Evolutionary conservation across 2,888 invertebrate genomes (phyloP).

Genomic region (Acleris sparsana): DNA sequence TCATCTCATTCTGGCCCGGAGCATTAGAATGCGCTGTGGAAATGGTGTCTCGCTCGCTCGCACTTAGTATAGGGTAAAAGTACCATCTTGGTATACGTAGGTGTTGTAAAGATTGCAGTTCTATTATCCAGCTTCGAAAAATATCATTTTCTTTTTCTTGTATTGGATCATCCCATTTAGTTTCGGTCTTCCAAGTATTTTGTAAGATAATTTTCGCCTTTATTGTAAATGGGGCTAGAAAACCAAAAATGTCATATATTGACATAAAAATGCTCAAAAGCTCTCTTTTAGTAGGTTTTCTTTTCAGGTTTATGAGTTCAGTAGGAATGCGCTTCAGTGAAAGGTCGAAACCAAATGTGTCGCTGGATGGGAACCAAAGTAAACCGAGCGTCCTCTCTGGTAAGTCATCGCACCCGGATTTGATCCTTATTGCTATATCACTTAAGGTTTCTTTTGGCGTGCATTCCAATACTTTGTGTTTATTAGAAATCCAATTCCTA

Average conservation of each 20-base stretch:
- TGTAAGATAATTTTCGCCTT: constrained; percentile 24
- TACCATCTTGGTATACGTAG: constrained; percentile 32
- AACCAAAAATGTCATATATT: constrained; percentile 33
- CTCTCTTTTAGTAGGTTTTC: constrained; percentile 34
- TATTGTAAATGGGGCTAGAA: constrained; percentile 23
- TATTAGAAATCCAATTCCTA: constrained; percentile 9
- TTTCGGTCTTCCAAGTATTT: constrained; percentile 20
- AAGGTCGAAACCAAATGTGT: too few species aligned
- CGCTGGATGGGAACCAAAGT: constrained; percentile 20
- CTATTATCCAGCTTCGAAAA: constrained; percentile 23
- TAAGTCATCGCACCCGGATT: constrained; percentile 6
- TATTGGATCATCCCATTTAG: constrained; percentile 29
- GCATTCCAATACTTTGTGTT: neutral
- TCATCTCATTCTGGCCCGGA: neutral
- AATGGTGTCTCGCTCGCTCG: too few species aligned
- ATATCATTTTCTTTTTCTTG: neutral
- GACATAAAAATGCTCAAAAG: constrained; percentile 26
- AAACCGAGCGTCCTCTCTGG: constrained; percentile 34
- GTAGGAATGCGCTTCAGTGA: constrained; percentile 15
- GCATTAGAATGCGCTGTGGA: too few species aligned
- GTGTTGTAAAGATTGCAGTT: constrained; percentile 9
- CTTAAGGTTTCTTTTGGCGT: constrained; percentile 23
- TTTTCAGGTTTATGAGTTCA: constrained; percentile 15
- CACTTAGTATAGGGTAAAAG: neutral
- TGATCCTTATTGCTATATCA: constrained; percentile 20